Evolutionary conservation across 2,888 invertebrate species (phyloP), one percentile per base, ranked within the genome.

Genomic region (Fragum whitleyi): DNA sequence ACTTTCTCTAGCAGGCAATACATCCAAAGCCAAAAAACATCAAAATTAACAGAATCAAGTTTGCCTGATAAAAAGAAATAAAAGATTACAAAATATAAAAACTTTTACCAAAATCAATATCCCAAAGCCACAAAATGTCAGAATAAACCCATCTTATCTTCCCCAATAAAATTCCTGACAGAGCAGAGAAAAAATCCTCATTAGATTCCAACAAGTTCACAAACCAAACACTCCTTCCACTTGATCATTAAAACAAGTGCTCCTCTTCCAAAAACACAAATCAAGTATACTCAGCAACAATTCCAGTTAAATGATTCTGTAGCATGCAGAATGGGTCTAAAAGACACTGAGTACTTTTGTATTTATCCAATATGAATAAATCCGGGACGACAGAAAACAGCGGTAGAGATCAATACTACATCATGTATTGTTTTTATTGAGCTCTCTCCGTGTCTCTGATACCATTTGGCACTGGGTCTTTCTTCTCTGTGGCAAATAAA

Each of bases 361-460:
- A 65, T 65, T 65, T 65, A 65, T 65, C 65, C 65, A 39, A 65
- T 65, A 65, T 65, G 65, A 65, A 65, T 65, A 65, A 65, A 65
- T 65, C 65, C 26, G 39, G 21, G 42, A 42, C 21, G 65, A 65
- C 65, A 65, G 65, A 65, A 65, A 65, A 39, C 65, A 65, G 65
- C 65, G 36, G 32, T n/a, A 23, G 39, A 23, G 65, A 65, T 65
- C 65, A 65, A 65, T 65, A 65, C 32, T 39, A 65, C 65, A 65
- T 65, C 65, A 65, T 65, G 65, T 65, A 65, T 65, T 65, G 65
- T 65, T 65, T 65, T 65, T 65, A 39, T 65, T 65, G 36, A 42
- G 42, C 65, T 65, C 65, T 9, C 42, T 65, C 29, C 2, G 39
- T 65, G 42, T 65, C 65, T 65, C 65, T 14, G 39, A 65, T 65